Conservation (phyloP, 2,113 vertebrate species). For the Lycaon pictus region DNA sequence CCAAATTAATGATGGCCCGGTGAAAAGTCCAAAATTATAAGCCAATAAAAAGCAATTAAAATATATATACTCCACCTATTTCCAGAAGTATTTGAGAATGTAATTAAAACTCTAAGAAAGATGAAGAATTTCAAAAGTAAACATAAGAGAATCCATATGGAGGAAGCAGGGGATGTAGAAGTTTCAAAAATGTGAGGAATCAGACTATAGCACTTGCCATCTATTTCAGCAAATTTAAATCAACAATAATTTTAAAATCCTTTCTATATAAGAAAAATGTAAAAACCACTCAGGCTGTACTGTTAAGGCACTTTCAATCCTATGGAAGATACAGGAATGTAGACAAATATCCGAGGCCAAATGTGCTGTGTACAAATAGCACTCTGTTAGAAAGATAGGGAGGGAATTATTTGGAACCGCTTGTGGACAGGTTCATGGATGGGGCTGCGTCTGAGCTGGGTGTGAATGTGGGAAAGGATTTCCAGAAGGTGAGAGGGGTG, state of each 20-base stretch:
- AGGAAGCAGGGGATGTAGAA: not conserved
- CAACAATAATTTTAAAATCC: not conserved
- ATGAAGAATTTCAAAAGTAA: conserved; percentile 45
- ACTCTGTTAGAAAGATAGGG: not conserved
- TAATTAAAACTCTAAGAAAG: conserved; percentile 37
- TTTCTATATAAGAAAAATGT: not conserved
- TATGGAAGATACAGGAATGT: not conserved
- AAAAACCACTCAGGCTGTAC: not conserved
- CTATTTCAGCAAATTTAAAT: not conserved
- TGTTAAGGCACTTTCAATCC: not conserved
- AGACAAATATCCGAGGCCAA: not conserved
- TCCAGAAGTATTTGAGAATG: conserved; percentile 31
- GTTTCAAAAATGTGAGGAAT: not conserved
- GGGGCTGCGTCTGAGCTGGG: not conserved
- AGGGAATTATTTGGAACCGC: not conserved
- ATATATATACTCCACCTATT: not conserved
- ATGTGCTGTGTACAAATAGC: too few species aligned
- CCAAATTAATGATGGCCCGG: not conserved
- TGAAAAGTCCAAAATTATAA: conserved; percentile 26
- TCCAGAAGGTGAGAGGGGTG: not conserved
- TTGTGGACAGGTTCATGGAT: not conserved
- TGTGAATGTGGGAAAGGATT: not conserved
- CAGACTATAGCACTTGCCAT: not conserved
- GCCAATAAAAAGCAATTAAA: conserved; percentile 24
- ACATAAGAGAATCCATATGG: not conserved